phyloP scores from a whole-genome alignment of 92 coral and sea anemone genomes.

The Actinostola sp. region DNA sequence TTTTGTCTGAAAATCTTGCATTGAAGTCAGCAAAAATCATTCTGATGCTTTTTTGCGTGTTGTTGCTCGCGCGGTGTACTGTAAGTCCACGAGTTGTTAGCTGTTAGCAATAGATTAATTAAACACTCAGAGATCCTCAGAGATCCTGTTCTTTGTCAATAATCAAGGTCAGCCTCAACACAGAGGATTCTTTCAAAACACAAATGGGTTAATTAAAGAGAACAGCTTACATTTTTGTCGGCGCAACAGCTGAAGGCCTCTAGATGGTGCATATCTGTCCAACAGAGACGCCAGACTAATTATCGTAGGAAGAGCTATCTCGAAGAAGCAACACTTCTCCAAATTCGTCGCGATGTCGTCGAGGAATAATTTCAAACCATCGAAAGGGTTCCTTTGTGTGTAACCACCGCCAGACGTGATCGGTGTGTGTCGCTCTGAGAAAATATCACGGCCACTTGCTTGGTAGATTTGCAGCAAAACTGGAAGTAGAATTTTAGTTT shows the following conservation, averaged over 20 bases:
- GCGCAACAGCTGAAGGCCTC: constrained; percentile 34
- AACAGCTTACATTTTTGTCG: constrained; percentile 60
- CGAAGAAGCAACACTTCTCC: constrained; percentile 57
- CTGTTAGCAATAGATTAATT: too few relatives aligned
- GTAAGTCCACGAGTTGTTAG: too few relatives aligned
- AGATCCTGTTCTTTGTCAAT: too few relatives aligned
- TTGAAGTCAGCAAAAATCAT: too few relatives aligned
- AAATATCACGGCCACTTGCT: constrained; percentile 45
- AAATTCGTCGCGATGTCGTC: constrained; percentile 48
- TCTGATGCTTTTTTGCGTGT: too few relatives aligned
- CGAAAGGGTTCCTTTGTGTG: constrained; percentile 59
- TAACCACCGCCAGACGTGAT: neutral
- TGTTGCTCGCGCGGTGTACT: too few relatives aligned
- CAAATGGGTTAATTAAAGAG: neutral
- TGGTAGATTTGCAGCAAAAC: constrained; percentile 50
- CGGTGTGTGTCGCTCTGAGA: constrained; percentile 24
- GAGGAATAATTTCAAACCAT: constrained; percentile 68
- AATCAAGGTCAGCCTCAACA: too few relatives aligned
- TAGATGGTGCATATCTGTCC: constrained; percentile 47
- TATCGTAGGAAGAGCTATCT: constrained; percentile 60
- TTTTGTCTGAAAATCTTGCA: too few relatives aligned
- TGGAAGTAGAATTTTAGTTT: constrained; percentile 22
- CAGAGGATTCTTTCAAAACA: too few relatives aligned
- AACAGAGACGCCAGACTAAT: constrained; percentile 62
- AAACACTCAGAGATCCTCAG: too few relatives aligned